Evolutionary conservation across 2,797 vertebrate species (phyloP), one percentile per base, ranked within the genome.

Genomic region (Siniperca obscura): DNA sequence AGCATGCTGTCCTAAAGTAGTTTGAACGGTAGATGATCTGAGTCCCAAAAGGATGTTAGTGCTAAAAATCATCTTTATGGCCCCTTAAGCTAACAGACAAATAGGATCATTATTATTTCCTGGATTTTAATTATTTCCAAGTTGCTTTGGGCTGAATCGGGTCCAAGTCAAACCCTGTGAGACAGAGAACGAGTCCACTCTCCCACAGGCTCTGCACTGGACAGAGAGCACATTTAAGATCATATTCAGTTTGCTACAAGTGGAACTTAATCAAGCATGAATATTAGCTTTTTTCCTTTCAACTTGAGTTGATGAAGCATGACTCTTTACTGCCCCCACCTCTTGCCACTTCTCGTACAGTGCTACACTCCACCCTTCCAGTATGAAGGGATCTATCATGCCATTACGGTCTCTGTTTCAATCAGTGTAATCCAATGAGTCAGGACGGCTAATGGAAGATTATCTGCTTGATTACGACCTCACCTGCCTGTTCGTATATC

Each of bases 291-390:
- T 85, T 83, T 85, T 42, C 44, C 57, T 91, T 92, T 87, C 74
- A 84, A 80, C 90, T 94, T 93, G 81, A 92, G 88, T 91, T 92
- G 87, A 91, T 92, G 82, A 93, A 93, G 90, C 93, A 92, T 91
- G 93, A 88, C 77, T 91, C 85, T 89, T 91, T 84, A 78, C 86
- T 84, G 69, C 76, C 85, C 84, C 84, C 72, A 78, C 85, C 84
- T 82, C 71, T 27, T 40, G 69, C 85, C 85, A 85, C 75, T 78
- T 79, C 62, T 61, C 78, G 4, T 81, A 55, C 86, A 89, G 84
- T 80, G 86, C 84, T 86, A 67, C 87, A 72, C 71, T 85, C 72
- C 70, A 75, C 64, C 71, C 80, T 44, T 62, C 57, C 79, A 59
- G 60, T 81, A 75, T 46, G 75, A 80, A 72, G 74, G 83, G 80